A percentile compares a stretch with the other conserved stretches of the same genome.
Evolutionary conservation across 2,113 vertebrate species (phyloP).

Genomic region (Toxostoma redivivum): DNA sequence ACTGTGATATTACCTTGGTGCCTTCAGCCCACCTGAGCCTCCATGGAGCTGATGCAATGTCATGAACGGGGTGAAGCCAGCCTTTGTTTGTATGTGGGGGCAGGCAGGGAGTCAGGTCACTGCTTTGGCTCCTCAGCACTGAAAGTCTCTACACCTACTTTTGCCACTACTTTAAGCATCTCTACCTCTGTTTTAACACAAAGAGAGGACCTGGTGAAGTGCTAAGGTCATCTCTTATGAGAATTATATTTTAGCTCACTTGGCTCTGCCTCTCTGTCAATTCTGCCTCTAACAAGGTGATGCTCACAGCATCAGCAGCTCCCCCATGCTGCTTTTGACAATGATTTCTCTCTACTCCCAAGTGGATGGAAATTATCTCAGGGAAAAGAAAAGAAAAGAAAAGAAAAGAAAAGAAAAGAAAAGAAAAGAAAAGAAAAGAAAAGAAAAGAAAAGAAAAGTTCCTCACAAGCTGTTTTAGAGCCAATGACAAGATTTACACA

Average conservation of each 20-base stretch:
- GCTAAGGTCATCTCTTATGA: not conserved
- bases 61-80: not conserved
- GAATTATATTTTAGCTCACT: not conserved
- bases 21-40: not conserved
- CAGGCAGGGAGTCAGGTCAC: not conserved
- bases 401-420: too few species aligned
- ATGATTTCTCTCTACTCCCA: not conserved
- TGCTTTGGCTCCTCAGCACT: accelerated
- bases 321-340: not conserved
- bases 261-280: not conserved
- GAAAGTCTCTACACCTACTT: not conserved
- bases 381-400: too few species aligned
- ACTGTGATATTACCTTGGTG: accelerated
- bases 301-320: not conserved
- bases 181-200: not conserved
- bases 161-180: not conserved
- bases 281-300: accelerated
- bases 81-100: not conserved
- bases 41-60: not conserved
- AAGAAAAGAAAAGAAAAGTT: not conserved
- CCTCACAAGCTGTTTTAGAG: not conserved
- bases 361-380: not conserved
- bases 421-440: too few species aligned
- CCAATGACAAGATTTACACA: not conserved
- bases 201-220: not conserved